Conservation (phyloP, 1,140 invertebrate genomes). For the Heliconius hermathena region DNA sequence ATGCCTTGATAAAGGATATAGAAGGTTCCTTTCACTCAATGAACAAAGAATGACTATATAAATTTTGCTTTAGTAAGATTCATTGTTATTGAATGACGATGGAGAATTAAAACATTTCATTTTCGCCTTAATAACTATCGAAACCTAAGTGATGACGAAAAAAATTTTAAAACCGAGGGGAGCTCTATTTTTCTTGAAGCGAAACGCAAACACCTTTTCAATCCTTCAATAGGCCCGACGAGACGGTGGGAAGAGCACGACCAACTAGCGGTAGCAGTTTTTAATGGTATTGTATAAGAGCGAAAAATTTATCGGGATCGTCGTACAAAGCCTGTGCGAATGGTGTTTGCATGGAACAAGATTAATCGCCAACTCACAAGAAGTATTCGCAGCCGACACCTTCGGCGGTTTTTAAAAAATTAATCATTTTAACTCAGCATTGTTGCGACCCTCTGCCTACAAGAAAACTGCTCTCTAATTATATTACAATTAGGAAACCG, state of each 20-base stretch:
- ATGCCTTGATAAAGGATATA: constrained; percentile 32
- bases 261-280: constrained; percentile 77
- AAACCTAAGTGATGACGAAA: constrained; percentile 74
- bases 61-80: constrained; percentile 61
- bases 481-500: constrained; percentile 75
- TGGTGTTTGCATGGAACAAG: constrained; percentile 69
- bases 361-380: constrained; percentile 68
- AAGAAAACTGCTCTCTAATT: constrained; percentile 75
- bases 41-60: constrained; percentile 73
- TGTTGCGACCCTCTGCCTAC: constrained; percentile 64
- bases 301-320: constrained; percentile 74
- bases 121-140: constrained; percentile 77
- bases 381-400: constrained; percentile 61
- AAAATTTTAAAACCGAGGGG: constrained; percentile 70
- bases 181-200: constrained; percentile 68
- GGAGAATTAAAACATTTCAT: constrained; percentile 78
- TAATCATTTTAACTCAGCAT: constrained; percentile 80
- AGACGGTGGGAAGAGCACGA: constrained; percentile 62
- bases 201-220: constrained; percentile 80
- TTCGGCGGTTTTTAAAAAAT: constrained; percentile 67
- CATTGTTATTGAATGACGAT: constrained; percentile 76
- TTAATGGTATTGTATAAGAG: constrained; percentile 77
- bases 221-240: constrained; percentile 74
- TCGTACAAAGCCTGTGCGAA: constrained; percentile 67
- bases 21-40: constrained; percentile 50